Conservation (phyloP, 2,888 invertebrate species). For the Eilema sororculum region DNA sequence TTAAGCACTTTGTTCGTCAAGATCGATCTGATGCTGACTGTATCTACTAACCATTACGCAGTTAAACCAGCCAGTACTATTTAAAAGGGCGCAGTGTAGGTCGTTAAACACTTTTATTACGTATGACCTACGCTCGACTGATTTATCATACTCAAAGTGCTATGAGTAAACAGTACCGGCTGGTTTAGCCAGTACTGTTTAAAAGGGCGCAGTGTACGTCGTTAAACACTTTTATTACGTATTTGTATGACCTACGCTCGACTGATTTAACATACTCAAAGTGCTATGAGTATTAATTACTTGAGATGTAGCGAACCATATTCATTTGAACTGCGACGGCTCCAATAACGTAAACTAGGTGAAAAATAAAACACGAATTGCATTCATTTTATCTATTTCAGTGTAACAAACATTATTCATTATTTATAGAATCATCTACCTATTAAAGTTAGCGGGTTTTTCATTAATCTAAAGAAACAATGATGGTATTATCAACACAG, state of each 20-base stretch:
- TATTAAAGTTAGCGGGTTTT: conserved; percentile 72
- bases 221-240: not conserved
- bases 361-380: conserved; percentile 57
- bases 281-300: not conserved
- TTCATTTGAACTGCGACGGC: not conserved
- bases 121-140: not conserved
- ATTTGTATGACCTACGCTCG: not conserved
- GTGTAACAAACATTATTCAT: conserved; percentile 85
- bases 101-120: not conserved
- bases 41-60: not conserved
- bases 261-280: too few relatives aligned
- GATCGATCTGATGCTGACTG: too few relatives aligned
- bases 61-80: not conserved
- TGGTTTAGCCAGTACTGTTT: too few relatives aligned
- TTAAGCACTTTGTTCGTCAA: too few relatives aligned
- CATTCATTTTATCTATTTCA: conserved; percentile 79
- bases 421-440: conserved; percentile 72
- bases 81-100: not conserved
- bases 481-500: conserved; percentile 59
- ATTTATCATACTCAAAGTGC: too few relatives aligned
- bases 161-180: too few relatives aligned
- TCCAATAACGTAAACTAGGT: not conserved
- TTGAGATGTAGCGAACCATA: not conserved
- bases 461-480: conserved; percentile 62
- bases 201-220: not conserved